Conservation (phyloP, 2,888 invertebrate species). For the Pachycephus smyrnensis region DNA sequence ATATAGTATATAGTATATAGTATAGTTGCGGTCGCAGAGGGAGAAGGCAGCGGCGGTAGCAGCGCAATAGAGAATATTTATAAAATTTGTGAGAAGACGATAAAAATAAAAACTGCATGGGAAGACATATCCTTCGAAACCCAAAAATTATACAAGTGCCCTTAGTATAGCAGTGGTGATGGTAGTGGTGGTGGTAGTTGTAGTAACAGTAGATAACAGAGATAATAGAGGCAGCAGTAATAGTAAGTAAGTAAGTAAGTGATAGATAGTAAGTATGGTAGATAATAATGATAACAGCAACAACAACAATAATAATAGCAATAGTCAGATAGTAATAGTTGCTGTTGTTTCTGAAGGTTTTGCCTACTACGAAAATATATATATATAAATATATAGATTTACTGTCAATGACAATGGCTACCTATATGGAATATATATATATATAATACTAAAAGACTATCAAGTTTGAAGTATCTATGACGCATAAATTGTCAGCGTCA, state of each 20-base stretch:
- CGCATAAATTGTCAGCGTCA: too few relatives aligned
- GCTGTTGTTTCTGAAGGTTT: constrained; percentile 26
- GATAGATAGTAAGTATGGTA: not conserved
- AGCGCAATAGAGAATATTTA: constrained; percentile 63
- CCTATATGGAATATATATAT: constrained; percentile 9
- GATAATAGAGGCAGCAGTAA: constrained; percentile 41
- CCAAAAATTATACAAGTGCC: constrained; percentile 40
- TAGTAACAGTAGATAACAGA: constrained; percentile 24
- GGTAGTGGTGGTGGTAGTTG: constrained; percentile 16
- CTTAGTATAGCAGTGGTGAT: constrained; percentile 9
- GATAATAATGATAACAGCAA: too few relatives aligned
- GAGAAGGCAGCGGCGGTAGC: constrained; percentile 59
- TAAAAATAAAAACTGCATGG: constrained; percentile 58
- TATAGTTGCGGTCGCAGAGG: constrained; percentile 55
- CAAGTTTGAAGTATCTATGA: too few relatives aligned
- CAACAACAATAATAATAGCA: constrained; percentile 16
- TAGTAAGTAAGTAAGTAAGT: constrained; percentile 24
- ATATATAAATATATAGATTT: constrained; percentile 23
- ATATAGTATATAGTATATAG: too few relatives aligned
- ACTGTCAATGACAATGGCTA: constrained; percentile 24
- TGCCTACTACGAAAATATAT: constrained; percentile 27
- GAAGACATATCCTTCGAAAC: constrained; percentile 33
- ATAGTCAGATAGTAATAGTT: constrained; percentile 18
- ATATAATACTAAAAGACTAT: constrained; percentile 12
- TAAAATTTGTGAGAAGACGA: constrained; percentile 48